Percentiles rank a stretch among this genome's conserved stretches.
Conservation (phyloP, 2,888 invertebrate genomes). For the Chrysina gloriosa region DNA sequence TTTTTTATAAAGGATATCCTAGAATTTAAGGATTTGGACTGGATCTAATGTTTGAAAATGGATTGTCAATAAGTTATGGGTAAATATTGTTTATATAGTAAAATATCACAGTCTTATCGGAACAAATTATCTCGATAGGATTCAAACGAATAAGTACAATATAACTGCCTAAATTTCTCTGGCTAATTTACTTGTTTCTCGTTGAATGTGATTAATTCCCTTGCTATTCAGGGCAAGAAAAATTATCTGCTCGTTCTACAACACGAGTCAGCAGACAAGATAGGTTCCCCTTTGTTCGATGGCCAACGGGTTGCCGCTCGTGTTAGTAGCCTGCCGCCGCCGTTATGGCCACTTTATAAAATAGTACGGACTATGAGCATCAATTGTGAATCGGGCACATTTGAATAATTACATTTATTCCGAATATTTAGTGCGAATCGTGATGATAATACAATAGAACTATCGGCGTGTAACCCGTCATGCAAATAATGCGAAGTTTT, state of each 20-base stretch:
- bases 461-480: neutral
- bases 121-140: neutral
- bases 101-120: no score
- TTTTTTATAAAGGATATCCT: no score
- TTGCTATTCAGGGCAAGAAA: conserved; percentile 3
- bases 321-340: conserved; percentile 17
- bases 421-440: conserved; percentile 23
- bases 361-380: conserved; percentile 17
- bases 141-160: neutral
- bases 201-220: conserved; percentile 18
- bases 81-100: no score
- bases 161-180: neutral
- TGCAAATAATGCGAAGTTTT: neutral
- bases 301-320: neutral
- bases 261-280: conserved; percentile 2
- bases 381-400: conserved; percentile 20
- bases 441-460: conserved; percentile 17
- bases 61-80: no score
- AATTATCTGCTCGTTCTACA: neutral
- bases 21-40: no score
- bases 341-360: conserved; percentile 27
- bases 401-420: conserved; percentile 36
- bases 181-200: conserved; percentile 15
- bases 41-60: no score
- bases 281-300: conserved; percentile 9